phyloP scores from a whole-genome alignment of 2,797 vertebrate species.

The Clarias laeviceps region DNA sequence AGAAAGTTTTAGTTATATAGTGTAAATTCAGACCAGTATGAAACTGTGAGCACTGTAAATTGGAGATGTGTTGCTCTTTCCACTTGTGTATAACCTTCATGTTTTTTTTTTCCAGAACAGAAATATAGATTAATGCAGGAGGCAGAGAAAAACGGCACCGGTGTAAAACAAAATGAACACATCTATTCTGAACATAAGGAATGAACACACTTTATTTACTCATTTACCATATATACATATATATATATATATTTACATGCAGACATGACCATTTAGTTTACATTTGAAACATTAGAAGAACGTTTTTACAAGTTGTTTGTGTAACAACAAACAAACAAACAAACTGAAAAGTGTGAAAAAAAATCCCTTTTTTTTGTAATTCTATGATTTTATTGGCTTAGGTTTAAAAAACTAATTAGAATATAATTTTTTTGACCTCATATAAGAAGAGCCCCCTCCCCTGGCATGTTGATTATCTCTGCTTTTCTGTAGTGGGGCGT shows the following conservation, averaged over 20 bases:
- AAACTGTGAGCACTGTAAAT: neutral
- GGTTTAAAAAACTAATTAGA: no score
- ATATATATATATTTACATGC: neutral
- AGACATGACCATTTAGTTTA: neutral
- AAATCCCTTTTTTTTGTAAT: no score
- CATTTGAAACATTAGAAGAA: neutral
- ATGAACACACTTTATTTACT: conserved; percentile 1
- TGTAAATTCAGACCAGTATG: neutral
- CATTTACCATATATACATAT: conserved; percentile 3
- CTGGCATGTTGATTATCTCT: no score
- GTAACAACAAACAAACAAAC: no score
- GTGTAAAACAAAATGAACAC: conserved; percentile 78
- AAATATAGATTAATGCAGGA: conserved; percentile 49
- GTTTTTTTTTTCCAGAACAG: neutral
- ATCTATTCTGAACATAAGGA: conserved; percentile 43
- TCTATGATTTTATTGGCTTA: no score
- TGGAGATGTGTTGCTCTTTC: neutral
- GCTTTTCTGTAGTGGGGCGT: no score
- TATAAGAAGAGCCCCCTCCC: no score
- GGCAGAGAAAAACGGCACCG: conserved; percentile 80
- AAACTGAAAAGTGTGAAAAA: neutral
- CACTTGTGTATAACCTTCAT: no score
- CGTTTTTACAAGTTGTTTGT: neutral
- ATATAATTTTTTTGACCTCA: no score
- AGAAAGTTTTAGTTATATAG: neutral